Conservation (phyloP, 2,113 vertebrate species). For the rabbit (Oryctolagus cuniculus) region DNA sequence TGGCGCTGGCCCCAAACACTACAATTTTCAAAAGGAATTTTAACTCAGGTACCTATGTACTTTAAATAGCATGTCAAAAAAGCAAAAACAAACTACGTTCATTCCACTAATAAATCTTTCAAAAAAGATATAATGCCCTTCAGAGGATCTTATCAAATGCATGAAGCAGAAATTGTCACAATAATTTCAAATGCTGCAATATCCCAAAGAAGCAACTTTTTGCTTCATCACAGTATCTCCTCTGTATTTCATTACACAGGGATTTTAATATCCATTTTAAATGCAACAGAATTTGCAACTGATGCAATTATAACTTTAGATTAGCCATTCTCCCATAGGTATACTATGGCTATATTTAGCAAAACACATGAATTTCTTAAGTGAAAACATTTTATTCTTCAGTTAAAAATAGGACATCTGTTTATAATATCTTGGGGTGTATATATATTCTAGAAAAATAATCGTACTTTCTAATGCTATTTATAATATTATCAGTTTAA, state of each 20-base stretch:
- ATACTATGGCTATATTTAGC: background rate
- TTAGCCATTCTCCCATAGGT: background rate
- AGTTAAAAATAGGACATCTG: background rate
- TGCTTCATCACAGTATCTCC: background rate
- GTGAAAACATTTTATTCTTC: background rate
- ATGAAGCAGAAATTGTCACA: background rate
- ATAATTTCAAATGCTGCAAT: background rate
- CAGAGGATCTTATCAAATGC: background rate
- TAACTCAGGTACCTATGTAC: background rate
- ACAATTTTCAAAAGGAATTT: slow-evolving; percentile 16
- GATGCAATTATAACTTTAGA: background rate
- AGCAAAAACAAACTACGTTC: background rate
- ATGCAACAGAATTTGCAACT: background rate
- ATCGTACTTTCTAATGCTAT: background rate
- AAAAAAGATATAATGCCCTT: background rate
- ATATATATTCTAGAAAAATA: background rate
- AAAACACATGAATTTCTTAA: background rate
- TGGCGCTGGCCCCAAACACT: too few species aligned
- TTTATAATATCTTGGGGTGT: background rate
- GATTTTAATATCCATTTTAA: background rate
- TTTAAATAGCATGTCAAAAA: background rate
- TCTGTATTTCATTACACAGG: background rate
- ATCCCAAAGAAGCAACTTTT: background rate
- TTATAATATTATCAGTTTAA: background rate
- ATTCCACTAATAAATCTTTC: background rate